Base-by-base conservation (phyloP, 2,113 vertebrate species). In the Gallinago paraguaiae region DNA sequence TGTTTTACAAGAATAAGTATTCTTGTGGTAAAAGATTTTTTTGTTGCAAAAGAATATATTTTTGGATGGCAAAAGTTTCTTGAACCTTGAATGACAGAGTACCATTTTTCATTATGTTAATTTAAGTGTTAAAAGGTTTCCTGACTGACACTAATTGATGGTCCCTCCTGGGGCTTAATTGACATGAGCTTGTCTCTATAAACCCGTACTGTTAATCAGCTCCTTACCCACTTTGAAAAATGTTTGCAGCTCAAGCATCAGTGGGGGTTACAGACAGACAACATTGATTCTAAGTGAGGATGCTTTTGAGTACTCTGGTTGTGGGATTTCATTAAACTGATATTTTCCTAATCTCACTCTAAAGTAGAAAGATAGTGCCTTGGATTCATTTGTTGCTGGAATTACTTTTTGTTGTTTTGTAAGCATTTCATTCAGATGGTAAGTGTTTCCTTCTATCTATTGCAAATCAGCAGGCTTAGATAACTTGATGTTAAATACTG, bases 71-170 rank as follows among this genome's bases (percentile, higher is more conserved):
- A 46, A 90, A 91, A 95, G 46, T 50, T 95, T 85, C 67, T 72
- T 82, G 85, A 72, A 89, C 35, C 76, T 68, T 27, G 64, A 71
- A 71, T 82, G 67, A 88, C 77, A 88, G 64, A 86, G 82, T 74
- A 81, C 56, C n/a, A 84, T 84, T 93, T 96, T 95, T 92, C 56
- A 92, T 95, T 71, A 95, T 89, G 50, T 39, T 96, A 93, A 94
- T 96, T 92, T 70, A 89, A 88, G 81, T 81, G 67, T 72, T 84
- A 82, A 81, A 96, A 96, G 77, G 80, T 95, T 95, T 77, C 69
- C 78, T 90, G 92, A 95, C 75, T 97, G 95, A 96, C 76, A 93
- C 27, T 97, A 97, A 96, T 96, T 98, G 96, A 97, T 95, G 85
- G 75, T 70, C 88, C 83, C 91, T 95, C 69, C 95, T 95, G 92